A percentile compares a stretch with the other conserved stretches of the same genome.
These are phyloP conservation scores for Diachasma alloeum DNA, from an alignment of 1,140 invertebrate genomes.

Conservation along the genomic window DNA sequence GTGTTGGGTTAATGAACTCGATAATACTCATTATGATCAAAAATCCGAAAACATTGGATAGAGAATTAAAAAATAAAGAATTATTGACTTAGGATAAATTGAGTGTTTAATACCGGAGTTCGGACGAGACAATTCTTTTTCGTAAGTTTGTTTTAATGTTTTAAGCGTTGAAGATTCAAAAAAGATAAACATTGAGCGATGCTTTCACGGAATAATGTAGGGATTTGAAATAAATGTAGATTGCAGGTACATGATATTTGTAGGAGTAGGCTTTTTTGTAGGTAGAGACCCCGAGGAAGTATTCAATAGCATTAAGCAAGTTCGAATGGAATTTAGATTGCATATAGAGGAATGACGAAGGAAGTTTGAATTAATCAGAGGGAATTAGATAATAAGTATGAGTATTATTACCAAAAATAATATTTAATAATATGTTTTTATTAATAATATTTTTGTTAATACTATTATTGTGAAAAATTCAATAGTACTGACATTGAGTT, in stretches of 20 bases:
- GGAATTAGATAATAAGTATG: background rate
- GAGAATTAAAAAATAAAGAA: constrained; percentile 4
- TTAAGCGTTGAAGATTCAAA: background rate
- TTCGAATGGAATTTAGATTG: constrained; percentile 12
- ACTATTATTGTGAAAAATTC: constrained; percentile 25
- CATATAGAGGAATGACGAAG: background rate
- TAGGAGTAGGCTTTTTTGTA: constrained; percentile 24
- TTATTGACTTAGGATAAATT: constrained; percentile 21
- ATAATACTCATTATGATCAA: constrained; percentile 6
- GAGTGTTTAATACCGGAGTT: constrained; percentile 10
- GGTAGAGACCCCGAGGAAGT: constrained; percentile 4
- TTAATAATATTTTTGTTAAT: constrained; percentile 26
- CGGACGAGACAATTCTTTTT: background rate
- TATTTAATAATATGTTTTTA: constrained; percentile 9
- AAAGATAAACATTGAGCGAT: background rate
- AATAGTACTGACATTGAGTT: constrained; percentile 46
- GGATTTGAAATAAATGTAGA: background rate
- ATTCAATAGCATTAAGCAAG: constrained; percentile 15
- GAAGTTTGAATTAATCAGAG: background rate
- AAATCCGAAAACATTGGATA: background rate
- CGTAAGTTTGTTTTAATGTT: background rate
- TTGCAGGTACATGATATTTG: background rate
- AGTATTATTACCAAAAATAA: background rate
- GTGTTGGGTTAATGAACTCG: background rate
- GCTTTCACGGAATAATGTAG: constrained; percentile 6